Conservation (phyloP, 2,888 invertebrate species). For the Tromatobia lineatoria region DNA sequence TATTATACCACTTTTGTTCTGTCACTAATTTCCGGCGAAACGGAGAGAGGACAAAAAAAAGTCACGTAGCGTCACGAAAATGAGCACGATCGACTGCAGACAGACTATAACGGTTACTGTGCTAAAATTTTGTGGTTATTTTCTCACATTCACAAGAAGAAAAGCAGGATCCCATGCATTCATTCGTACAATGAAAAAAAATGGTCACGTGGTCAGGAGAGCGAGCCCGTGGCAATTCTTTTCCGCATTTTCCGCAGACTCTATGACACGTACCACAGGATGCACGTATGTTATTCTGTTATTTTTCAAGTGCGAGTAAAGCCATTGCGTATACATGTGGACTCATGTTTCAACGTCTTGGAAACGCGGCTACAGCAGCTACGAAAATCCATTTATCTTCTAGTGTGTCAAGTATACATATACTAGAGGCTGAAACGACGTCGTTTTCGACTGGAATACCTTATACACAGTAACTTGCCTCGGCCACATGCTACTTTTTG, state of each 20-base stretch:
- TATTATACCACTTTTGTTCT: not conserved
- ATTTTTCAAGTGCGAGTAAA: conserved; percentile 16
- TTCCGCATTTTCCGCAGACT: conserved; percentile 7
- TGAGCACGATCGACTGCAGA: conserved; percentile 4
- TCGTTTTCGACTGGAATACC: conserved; percentile 34
- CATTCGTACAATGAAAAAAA: conserved; percentile 32
- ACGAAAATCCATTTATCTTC: conserved; percentile 68
- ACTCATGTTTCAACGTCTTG: conserved; percentile 26
- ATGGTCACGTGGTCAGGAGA: conserved; percentile 20
- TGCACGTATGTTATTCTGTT: conserved; percentile 8
- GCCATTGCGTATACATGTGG: conserved; percentile 29
- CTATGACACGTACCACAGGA: conserved; percentile 1
- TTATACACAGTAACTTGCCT: not conserved
- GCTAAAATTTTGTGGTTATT: conserved; percentile 34
- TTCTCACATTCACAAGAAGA: conserved; percentile 10
- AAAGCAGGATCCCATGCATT: not conserved
- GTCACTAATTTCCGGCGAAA: not conserved
- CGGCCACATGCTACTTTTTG: not conserved
- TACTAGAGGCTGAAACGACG: conserved; percentile 26
- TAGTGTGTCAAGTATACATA: conserved; percentile 30
- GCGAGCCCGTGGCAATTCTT: conserved; percentile 37
- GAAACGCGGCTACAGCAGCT: conserved; percentile 26
- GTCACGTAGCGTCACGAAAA: conserved; percentile 4
- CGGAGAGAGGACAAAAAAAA: conserved; percentile 14
- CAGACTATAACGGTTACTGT: conserved; percentile 17